Evolutionary conservation across 2,113 vertebrate species (phyloP).

Genomic region (Tauraco erythrolophus): DNA sequence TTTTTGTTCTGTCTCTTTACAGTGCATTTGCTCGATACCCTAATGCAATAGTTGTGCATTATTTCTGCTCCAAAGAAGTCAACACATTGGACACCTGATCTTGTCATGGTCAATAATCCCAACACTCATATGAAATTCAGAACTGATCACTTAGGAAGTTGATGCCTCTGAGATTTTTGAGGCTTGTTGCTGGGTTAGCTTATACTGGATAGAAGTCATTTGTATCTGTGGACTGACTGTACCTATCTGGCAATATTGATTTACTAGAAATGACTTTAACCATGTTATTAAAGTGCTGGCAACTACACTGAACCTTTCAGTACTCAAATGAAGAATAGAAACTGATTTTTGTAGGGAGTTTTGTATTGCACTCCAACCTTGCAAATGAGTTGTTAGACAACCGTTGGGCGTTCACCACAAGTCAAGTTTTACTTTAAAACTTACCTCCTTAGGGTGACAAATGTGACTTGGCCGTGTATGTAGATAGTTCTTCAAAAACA

Average conservation of each 20-base stretch:
- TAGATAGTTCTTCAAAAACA: background rate
- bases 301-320: slow-evolving; percentile 11
- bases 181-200: slow-evolving; percentile 22
- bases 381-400: background rate
- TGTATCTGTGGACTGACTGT: slow-evolving; percentile 42
- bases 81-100: slow-evolving; percentile 87
- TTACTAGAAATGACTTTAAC: slow-evolving; percentile 51
- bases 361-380: slow-evolving; percentile 30
- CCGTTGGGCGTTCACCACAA: background rate
- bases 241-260: slow-evolving; percentile 3
- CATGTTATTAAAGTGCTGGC: background rate
- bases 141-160: background rate
- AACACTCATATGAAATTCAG: background rate
- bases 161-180: background rate
- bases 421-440: background rate
- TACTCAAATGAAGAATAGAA: slow-evolving; percentile 18
- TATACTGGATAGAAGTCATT: background rate
- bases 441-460: background rate
- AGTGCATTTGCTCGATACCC: slow-evolving; percentile 98
- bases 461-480: slow-evolving; percentile 22
- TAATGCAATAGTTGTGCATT: slow-evolving; percentile 95
- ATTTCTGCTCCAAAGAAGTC: slow-evolving; percentile 98
- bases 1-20: slow-evolving; percentile 22
- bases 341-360: slow-evolving; percentile 10
- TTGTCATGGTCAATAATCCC: background rate